Evolutionary conservation across 2,797 vertebrate genomes (phyloP).

Genomic region (Masticophis lateralis): DNA sequence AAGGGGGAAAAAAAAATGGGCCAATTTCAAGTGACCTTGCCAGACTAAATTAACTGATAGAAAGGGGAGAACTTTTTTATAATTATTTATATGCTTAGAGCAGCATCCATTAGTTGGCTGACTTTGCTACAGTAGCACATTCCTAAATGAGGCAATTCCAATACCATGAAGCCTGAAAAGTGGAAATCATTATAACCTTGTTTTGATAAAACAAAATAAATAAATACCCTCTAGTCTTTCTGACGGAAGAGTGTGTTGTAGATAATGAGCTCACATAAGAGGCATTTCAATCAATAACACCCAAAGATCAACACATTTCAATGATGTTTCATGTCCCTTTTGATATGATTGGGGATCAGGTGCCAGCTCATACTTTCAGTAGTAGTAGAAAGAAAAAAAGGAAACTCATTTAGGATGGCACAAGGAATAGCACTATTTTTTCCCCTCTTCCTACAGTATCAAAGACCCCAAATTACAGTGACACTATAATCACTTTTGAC

Average conservation of each 20-base stretch:
- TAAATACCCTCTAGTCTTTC: neutral
- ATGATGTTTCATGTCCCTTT: neutral
- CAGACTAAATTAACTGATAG: neutral
- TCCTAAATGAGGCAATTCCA: constrained; percentile 20
- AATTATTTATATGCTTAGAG: constrained; percentile 1
- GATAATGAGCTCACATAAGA: neutral
- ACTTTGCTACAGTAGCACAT: constrained; percentile 15
- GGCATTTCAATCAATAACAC: neutral
- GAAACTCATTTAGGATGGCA: neutral
- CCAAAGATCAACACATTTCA: neutral
- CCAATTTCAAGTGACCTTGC: neutral
- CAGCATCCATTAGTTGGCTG: neutral
- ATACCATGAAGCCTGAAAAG: constrained; percentile 11
- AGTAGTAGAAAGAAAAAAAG: neutral
- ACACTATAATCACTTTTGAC: neutral
- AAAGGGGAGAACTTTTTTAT: neutral
- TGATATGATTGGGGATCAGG: neutral
- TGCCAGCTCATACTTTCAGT: neutral
- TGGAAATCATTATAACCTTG: constrained; percentile 25
- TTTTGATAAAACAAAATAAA: neutral
- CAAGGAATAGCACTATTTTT: neutral
- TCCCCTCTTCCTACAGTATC: neutral
- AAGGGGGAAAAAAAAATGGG: neutral
- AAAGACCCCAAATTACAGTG: neutral
- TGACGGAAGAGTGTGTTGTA: neutral